phyloP scores from a whole-genome alignment of 2,888 invertebrate species.

The Dendrolimus pini region DNA sequence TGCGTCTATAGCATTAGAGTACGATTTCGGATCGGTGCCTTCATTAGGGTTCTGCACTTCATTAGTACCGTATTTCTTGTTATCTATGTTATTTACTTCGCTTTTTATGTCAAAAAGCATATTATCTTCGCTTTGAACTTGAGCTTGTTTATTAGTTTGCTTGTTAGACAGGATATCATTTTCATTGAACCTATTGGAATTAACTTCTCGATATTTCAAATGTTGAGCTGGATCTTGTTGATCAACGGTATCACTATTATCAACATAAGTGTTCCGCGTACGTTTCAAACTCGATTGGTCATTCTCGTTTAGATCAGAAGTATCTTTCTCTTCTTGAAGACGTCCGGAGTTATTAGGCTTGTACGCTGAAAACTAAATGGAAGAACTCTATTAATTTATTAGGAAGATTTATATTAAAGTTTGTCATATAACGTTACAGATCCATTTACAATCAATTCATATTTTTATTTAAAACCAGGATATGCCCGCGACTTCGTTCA shows the following conservation, averaged over 20 bases:
- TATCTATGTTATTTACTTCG: conserved; percentile 23
- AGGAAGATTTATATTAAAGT: too few species aligned
- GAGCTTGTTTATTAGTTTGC: conserved; percentile 19
- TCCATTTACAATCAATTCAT: too few species aligned
- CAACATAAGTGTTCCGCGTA: conserved; percentile 24
- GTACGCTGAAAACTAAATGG: conserved; percentile 20
- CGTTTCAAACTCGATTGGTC: conserved; percentile 12
- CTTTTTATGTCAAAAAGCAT: conserved; percentile 30
- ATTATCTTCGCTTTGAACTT: conserved; percentile 31
- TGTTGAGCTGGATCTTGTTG: conserved; percentile 24
- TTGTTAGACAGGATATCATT: conserved; percentile 23
- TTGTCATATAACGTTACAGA: too few species aligned
- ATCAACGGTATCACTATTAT: conserved; percentile 21
- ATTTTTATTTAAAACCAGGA: too few species aligned
- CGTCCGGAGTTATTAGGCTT: conserved; percentile 15
- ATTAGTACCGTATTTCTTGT: conserved; percentile 28
- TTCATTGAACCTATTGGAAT: conserved; percentile 15
- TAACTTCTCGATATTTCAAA: conserved; percentile 18
- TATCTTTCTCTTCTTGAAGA: background rate
- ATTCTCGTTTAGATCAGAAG: background rate
- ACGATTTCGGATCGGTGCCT: conserved; percentile 4
- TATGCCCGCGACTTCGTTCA: too few species aligned
- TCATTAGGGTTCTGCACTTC: conserved; percentile 25
- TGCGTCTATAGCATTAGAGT: conserved; percentile 31
- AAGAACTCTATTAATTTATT: too few species aligned